Percentiles rank a stretch among this genome's conserved stretches.
Evolutionary conservation across 2,113 vertebrate species (phyloP).

Genomic region (Hirundichthys speculiger): DNA sequence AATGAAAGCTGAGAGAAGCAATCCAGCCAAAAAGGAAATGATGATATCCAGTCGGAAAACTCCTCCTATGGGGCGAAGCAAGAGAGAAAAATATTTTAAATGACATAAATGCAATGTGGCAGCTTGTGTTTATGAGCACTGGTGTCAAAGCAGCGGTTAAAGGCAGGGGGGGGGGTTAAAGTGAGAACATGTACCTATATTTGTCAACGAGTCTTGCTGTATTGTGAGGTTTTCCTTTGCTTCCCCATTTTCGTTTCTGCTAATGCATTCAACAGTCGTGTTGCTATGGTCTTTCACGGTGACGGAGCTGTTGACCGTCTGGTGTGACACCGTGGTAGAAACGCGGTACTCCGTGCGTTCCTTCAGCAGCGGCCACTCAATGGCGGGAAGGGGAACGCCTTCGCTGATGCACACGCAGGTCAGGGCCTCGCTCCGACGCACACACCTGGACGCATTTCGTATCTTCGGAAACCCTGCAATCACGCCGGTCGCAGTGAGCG

Average conservation of each 20-base stretch:
- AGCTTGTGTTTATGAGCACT: not conserved
- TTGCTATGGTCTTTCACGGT: constrained; percentile 6
- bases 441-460: constrained; percentile 38
- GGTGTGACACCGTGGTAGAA: constrained; percentile 7
- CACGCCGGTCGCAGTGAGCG: not conserved
- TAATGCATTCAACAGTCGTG: constrained; percentile 38
- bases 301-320: constrained; percentile 45
- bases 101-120: no score
- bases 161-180: not conserved
- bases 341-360: constrained; percentile 26
- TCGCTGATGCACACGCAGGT: constrained; percentile 59
- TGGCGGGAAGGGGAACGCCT: constrained; percentile 56
- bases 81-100: not conserved
- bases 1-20: constrained; percentile 13
- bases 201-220: not conserved
- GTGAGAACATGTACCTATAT: constrained; percentile 1
- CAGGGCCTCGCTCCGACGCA: constrained; percentile 5
- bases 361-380: constrained; percentile 54
- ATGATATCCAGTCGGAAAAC: constrained; percentile 5
- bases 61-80: not conserved
- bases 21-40: constrained; percentile 49
- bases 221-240: constrained; percentile 18
- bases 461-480: constrained; percentile 8
- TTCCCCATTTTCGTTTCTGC: constrained; percentile 27
- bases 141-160: not conserved